phyloP scores from a whole-genome alignment of 2,888 invertebrate species.

The Listrodromus nycthemerus region DNA sequence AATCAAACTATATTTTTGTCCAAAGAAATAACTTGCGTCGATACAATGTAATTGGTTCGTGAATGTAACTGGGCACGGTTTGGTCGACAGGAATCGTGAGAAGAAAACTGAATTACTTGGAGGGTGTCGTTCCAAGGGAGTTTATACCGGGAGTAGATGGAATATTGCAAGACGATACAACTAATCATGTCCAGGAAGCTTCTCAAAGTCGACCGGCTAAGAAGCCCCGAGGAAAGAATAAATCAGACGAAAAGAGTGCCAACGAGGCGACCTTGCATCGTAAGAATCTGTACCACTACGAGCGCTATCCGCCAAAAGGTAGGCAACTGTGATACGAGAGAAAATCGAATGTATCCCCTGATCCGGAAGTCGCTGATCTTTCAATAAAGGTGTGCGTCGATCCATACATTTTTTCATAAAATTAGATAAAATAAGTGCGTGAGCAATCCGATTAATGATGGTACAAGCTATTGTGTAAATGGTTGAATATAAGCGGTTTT shows the following conservation, averaged over 20 bases:
- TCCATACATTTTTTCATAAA: not conserved
- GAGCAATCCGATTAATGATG: not conserved
- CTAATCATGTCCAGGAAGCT: conserved; percentile 53
- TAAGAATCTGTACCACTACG: conserved; percentile 63
- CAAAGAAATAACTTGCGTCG: no score
- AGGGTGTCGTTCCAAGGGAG: conserved; percentile 68
- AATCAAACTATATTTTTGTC: no score
- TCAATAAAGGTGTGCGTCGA: conserved; percentile 14
- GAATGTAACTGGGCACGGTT: conserved; percentile 2
- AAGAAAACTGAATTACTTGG: conserved; percentile 69
- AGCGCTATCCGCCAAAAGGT: conserved; percentile 69
- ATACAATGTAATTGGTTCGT: not conserved
- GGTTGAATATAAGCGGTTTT: not conserved
- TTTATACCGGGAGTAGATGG: conserved; percentile 54
- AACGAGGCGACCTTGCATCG: conserved; percentile 31
- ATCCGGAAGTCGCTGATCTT: conserved; percentile 4
- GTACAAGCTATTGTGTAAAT: not conserved
- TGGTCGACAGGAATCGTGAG: conserved; percentile 66
- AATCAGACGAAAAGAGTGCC: conserved; percentile 46
- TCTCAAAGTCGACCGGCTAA: conserved; percentile 39
- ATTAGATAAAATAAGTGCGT: not conserved
- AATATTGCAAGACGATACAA: conserved; percentile 32
- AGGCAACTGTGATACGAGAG: conserved; percentile 59
- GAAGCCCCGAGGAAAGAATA: conserved; percentile 9
- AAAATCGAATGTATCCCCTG: conserved; percentile 44